phyloP scores from a whole-genome alignment of 2,888 invertebrate species.

The Eupeodes luniger region DNA sequence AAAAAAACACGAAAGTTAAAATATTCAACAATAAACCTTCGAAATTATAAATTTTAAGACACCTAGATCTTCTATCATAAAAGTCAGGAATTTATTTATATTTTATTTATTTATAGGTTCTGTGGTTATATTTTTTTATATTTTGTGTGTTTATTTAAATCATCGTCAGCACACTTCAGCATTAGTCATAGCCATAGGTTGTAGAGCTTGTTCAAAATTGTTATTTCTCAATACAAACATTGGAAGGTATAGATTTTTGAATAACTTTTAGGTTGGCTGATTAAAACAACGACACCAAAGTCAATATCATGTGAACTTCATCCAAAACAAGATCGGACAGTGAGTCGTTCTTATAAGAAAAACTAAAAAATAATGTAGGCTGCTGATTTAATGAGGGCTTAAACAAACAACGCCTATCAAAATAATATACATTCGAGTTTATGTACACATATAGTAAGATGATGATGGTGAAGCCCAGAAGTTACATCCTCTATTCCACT shows the following conservation, averaged over 20 bases:
- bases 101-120: no score
- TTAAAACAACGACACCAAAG: constrained; percentile 17
- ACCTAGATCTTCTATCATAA: no score
- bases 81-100: no score
- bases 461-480: constrained; percentile 32
- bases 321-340: constrained; percentile 11
- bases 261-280: not conserved
- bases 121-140: no score
- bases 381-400: constrained; percentile 41
- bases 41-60: no score
- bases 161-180: no score
- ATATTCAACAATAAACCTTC: no score
- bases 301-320: not conserved
- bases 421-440: constrained; percentile 10
- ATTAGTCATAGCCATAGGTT: not conserved
- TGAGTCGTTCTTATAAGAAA: not conserved
- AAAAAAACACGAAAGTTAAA: no score
- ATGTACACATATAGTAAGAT: no score
- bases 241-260: not conserved
- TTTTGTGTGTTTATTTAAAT: no score
- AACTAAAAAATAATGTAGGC: not conserved
- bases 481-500: constrained; percentile 34
- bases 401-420: constrained; percentile 59
- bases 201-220: not conserved
- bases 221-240: not conserved